These are phyloP conservation scores for Euproctis similis DNA, from an alignment of 2,888 invertebrate species.

Conservation along the genomic window DNA sequence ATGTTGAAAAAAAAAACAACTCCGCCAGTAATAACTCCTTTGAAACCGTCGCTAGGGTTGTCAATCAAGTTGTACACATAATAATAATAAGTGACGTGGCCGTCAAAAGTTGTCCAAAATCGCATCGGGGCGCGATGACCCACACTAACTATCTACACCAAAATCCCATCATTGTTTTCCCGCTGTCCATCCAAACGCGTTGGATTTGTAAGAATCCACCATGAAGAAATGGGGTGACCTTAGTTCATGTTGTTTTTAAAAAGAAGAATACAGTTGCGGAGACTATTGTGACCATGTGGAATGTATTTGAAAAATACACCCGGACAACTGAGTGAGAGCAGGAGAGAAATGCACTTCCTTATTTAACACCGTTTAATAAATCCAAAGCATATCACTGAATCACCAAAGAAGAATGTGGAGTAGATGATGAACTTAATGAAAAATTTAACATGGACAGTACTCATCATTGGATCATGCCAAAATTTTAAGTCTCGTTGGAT, in stretches of 20 bases:
- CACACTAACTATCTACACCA: constrained; percentile 69
- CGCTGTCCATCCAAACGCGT: constrained; percentile 29
- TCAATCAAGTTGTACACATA: constrained; percentile 64
- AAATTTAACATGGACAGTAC: no score
- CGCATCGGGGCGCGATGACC: constrained; percentile 70
- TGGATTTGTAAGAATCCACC: constrained; percentile 18
- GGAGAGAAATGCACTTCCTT: no score
- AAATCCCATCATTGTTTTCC: constrained; percentile 60
- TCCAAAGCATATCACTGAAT: no score
- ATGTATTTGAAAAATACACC: neutral
- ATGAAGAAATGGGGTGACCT: constrained; percentile 17
- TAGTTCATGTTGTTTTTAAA: neutral
- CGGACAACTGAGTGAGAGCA: no score
- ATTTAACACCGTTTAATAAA: no score
- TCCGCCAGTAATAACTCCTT: constrained; percentile 1
- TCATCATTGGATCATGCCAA: no score
- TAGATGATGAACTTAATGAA: no score
- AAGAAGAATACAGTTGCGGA: neutral
- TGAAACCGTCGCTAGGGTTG: constrained; percentile 30
- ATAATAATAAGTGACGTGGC: constrained; percentile 62
- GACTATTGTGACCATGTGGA: constrained; percentile 1
- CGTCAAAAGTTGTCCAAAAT: constrained; percentile 73
- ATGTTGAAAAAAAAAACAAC: neutral
- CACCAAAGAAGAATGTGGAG: no score
- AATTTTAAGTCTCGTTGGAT: no score